Conservation (phyloP, 2,113 vertebrate genomes). For the Odontophorus gujanensis region DNA sequence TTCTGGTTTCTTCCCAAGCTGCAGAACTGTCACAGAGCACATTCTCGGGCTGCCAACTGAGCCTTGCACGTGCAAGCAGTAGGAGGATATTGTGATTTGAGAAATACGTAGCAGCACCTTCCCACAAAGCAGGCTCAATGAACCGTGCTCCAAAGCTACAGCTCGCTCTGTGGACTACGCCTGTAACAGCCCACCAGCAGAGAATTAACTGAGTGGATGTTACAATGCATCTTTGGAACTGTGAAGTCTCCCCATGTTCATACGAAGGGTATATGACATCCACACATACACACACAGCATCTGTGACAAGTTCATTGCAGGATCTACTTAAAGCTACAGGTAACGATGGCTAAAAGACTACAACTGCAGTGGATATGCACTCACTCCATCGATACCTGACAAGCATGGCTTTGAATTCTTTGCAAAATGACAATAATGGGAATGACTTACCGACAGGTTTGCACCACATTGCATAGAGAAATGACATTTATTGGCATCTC, state of each 20-base stretch:
- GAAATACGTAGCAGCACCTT: not conserved
- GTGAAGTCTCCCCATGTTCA: not conserved
- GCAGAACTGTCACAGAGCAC: not conserved
- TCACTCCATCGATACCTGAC: not conserved
- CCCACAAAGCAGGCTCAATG: not conserved
- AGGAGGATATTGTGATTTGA: rapidly evolving
- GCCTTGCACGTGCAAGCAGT: rapidly evolving
- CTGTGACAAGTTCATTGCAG: not conserved
- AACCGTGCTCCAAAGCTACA: not conserved
- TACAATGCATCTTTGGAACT: not conserved
- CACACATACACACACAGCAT: not conserved
- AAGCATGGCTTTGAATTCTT: not conserved
- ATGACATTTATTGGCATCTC: constrained; percentile 27
- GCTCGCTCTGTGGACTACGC: not conserved
- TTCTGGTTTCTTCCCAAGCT: rapidly evolving
- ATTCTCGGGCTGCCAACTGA: not conserved
- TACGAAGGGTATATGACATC: not conserved
- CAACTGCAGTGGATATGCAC: not conserved
- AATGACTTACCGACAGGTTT: constrained; percentile 64
- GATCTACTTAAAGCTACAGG: not conserved
- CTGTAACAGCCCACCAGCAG: not conserved
- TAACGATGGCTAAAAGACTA: not conserved
- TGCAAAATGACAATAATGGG: constrained; percentile 67
- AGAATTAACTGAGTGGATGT: not conserved
- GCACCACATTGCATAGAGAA: not conserved